Conservation (phyloP, 2,888 invertebrate species). For the Ceratothoa steindachneri region DNA sequence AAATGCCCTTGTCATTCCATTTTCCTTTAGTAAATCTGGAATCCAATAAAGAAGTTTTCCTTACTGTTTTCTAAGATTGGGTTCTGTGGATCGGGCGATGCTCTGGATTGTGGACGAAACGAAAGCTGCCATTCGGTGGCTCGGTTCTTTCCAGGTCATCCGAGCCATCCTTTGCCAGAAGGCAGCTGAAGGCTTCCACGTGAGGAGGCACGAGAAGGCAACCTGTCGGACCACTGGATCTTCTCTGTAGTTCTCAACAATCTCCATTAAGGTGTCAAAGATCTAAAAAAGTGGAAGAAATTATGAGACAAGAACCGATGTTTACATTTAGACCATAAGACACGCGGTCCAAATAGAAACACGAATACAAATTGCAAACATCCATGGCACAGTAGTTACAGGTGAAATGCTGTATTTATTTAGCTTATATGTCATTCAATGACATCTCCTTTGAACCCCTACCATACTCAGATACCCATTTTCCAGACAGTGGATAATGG, state of each 20-base stretch:
- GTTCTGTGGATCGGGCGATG: not conserved
- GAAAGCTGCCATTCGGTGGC: not conserved
- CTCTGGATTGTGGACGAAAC: not conserved
- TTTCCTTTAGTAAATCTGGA: no score
- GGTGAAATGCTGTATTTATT: no score
- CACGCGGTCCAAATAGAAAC: no score
- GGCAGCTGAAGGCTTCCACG: conserved; percentile 1
- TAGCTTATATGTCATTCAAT: no score
- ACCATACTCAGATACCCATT: no score
- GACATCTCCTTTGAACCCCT: no score
- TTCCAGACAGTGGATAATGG: no score
- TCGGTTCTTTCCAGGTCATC: not conserved
- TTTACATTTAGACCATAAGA: not conserved
- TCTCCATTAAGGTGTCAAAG: not conserved
- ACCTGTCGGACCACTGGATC: not conserved
- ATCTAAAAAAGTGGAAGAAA: not conserved
- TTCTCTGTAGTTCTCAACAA: conserved; percentile 7
- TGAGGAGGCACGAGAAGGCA: not conserved
- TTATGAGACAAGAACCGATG: not conserved
- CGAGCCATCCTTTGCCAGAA: not conserved
- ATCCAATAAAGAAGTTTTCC: not conserved
- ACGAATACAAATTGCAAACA: no score
- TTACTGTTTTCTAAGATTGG: not conserved
- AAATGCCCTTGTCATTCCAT: no score
- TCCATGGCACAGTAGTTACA: no score